A percentile compares a stretch with the other conserved stretches of the same genome.
Conservation (phyloP, 2,797 vertebrate species). For the Yasuhikotakia modesta region DNA sequence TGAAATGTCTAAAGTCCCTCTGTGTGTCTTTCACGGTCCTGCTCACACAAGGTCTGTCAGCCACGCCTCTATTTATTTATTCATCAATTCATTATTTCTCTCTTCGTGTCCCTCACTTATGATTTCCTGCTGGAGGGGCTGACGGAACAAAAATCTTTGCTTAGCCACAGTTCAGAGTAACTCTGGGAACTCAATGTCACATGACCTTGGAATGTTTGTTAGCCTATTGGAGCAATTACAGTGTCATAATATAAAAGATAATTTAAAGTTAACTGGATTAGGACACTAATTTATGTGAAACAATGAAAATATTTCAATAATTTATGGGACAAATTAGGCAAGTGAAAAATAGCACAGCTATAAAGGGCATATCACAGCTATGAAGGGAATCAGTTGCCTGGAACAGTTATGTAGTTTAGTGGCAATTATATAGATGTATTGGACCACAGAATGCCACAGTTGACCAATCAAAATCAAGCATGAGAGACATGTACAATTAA, state of each 20-base stretch:
- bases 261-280: neutral
- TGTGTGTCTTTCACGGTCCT: slow-evolving; percentile 54
- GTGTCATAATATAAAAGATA: neutral
- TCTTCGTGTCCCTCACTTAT: slow-evolving; percentile 9
- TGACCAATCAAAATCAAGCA: neutral
- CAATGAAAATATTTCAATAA: too few species aligned
- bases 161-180: slow-evolving; percentile 24
- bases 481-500: slow-evolving; percentile 8
- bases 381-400: neutral
- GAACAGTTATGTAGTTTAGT: neutral
- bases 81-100: slow-evolving; percentile 62
- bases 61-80: slow-evolving; percentile 61
- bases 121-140: slow-evolving; percentile 23
- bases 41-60: slow-evolving; percentile 38
- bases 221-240: too few species aligned
- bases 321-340: too few species aligned
- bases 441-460: neutral
- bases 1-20: slow-evolving; percentile 57
- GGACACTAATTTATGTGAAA: too few species aligned
- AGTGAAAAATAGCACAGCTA: too few species aligned
- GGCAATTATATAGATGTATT: neutral
- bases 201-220: slow-evolving; percentile 9
- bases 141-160: slow-evolving; percentile 3
- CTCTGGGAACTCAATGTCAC: neutral
- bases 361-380: too few species aligned